phyloP scores from a whole-genome alignment of 35 echinoderm and acorn worm genomes.

The Heliocidaris erythrogramma region DNA sequence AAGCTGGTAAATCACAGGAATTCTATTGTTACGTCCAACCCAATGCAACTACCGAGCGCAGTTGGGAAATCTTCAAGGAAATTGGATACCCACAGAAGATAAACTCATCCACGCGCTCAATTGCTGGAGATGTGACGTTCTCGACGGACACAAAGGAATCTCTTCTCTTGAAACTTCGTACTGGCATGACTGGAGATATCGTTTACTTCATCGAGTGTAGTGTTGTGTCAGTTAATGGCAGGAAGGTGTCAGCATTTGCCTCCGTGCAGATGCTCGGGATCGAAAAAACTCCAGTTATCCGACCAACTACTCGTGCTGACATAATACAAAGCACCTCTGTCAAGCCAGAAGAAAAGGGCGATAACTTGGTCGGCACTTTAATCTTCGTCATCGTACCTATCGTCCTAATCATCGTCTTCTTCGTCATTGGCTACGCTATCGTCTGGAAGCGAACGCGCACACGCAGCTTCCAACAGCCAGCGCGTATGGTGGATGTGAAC shows the following conservation, averaged over 20 bases:
- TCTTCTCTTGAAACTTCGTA: background rate
- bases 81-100: background rate
- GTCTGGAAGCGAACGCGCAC: background rate
- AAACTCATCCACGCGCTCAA: background rate
- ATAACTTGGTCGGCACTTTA: background rate
- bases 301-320: background rate
- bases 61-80: background rate
- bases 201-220: background rate
- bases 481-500: background rate
- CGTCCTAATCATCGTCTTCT: background rate
- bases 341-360: background rate
- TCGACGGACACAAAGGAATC: background rate
- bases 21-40: background rate
- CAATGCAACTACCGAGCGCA: background rate
- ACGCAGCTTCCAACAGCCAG: background rate
- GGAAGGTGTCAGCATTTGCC: background rate
- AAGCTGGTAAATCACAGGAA: background rate
- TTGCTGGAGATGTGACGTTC: background rate
- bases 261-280: background rate
- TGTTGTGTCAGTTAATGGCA: background rate
- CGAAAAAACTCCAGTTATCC: background rate
- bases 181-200: background rate
- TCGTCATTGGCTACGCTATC: background rate
- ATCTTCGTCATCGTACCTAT: background rate
- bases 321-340: background rate